Evolutionary conservation across 2,797 vertebrate genomes (phyloP), one percentile per base, ranked within the genome.

Genomic region (Agapornis canus): DNA sequence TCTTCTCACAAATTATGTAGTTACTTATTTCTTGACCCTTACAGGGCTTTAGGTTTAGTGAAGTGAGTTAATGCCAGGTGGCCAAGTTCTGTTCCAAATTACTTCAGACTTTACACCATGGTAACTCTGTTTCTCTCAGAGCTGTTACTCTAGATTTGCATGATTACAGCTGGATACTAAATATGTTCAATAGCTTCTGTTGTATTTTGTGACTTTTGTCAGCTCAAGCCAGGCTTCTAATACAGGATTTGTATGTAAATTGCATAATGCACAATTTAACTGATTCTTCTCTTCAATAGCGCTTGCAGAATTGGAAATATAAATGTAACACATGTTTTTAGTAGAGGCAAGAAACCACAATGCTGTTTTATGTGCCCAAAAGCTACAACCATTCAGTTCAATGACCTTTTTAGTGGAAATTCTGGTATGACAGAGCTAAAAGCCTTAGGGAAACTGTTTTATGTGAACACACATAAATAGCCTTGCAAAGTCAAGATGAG

Each of bases 351-450:
- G 95, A 97, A 85, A 56, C 89, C 31, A 21, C 85, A 82, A 4
- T 75, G 78, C 89, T 97, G 52, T 96, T 97, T 90, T 90, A 70
- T 95, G 79, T 94, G 89, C 57, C 56, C 69, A 51, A 93, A 96
- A 82, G 43, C 73, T 91, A 40, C 72, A 95, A 93, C 51, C 90
- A 80, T 96, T 97, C 71, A 82, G 89, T 97, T 94, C 72, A 78
- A 85, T 94, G 95, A 95, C 48, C 39, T 95, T 96, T 93, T 94
- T 73, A 87, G 66, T 97, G 92, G 86, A 92, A 95, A 95, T 94
- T 96, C 95, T 96, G 92, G 73, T 96, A 51, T 88, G 91, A 90
- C 51, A 88, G 60, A 95, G 91, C 61, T 85, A 79, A 95, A 94
- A 82, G 45, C 79, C 96, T 94, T 88, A 93, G 81, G 86, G 69